Evolutionary conservation across 2,797 vertebrate genomes (phyloP), one percentile per base, ranked within the genome.

Genomic region (Pseudotriccus pelzelni): DNA sequence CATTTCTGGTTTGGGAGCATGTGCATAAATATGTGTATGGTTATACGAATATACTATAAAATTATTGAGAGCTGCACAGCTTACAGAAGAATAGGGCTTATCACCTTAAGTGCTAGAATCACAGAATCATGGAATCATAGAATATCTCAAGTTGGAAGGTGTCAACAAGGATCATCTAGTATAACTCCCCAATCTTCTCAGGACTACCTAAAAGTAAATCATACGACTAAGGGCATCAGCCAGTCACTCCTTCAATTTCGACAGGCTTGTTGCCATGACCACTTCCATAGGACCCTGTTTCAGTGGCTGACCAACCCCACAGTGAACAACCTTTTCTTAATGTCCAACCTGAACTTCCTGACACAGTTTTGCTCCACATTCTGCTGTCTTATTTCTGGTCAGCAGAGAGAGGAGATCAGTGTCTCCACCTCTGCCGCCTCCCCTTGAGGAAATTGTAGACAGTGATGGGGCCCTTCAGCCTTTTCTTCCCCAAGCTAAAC

Each of bases 391-490:
- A 2, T 25, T 2, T 2, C 49, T 76, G 64, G 47, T 83, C 39
- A 39, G 19, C 41, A 52, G 16, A 36, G 14, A 56, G 28, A 39
- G 32, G 16, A 17, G 5, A 46, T 16, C 41, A 56, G 12, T 34
- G 32, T 7, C 11, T 58, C 2, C 2, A 6, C 5, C 9, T 53
- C 22, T 2, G 0, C 28, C 58, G 10, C 0, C 5, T 52, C 2
- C 0, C 4, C 3, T 21, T 43, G 8, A 58, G 10, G 25, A 80
- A 28, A 6, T 0, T 37, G 12, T 19, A 69, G 37, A 22, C 10
- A 37, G 16, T 0, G 2, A 41, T 4, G 8, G 5, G 6, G 4
- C 22, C 9, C 6, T 3, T 56, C 41, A 69, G 20, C 3, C 17
- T 63, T 77, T 9, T 46, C 17, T 53, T 80, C 30, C 43, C 17